Evolutionary conservation across 2,797 vertebrate genomes (phyloP), one percentile per base, ranked within the genome.

Genomic region (Oophaga sylvatica): DNA sequence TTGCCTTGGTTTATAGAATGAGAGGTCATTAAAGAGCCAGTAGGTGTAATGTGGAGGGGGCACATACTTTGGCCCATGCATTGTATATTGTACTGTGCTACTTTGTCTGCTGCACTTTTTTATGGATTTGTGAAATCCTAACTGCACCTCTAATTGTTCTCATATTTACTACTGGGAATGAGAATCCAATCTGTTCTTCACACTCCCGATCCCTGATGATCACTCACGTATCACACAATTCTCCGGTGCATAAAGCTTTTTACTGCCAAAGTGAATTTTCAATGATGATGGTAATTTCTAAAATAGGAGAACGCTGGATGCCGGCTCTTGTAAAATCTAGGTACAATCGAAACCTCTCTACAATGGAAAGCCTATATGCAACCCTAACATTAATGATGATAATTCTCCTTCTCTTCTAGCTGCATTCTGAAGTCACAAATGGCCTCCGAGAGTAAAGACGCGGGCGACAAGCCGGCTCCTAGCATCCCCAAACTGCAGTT

Each of bases 401-500:
- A 2, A 20, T 45, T 31, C 45, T 83, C 10, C 65, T 83, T 83
- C 29, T 35, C 26, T 71, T n/a, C 5, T 5, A 83, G 65, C 31
- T 81, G 41, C 9, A n/a, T 20, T 26, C 57, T 75, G 15, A 45
- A 84, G 59, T 35, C 68, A 73, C 3, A 26, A 71, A 97, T 97
- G 97, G 95, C 95, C 5, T 89, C 94, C 48, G 93, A 91, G 76
- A 85, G 85, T 12, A 92, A 89, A 0, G 93, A 90, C 22, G 65
- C 75, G 8, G 91, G 90, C 1, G 6, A 90, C 9, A 78, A 91
- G 1, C 63, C 48, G 3, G 90, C 67, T 0, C 53, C 90, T 6
- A 91, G 71, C 53, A 91, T 91, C 60, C 90, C 91, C 70, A 96
- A 95, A 90, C 93, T 99, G 91, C 97, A 99, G 95, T 99, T 99